Percentiles rank a stretch among this genome's conserved stretches.
Conservation (phyloP, 2,797 vertebrate genomes). For the Silurus aristotelis region DNA sequence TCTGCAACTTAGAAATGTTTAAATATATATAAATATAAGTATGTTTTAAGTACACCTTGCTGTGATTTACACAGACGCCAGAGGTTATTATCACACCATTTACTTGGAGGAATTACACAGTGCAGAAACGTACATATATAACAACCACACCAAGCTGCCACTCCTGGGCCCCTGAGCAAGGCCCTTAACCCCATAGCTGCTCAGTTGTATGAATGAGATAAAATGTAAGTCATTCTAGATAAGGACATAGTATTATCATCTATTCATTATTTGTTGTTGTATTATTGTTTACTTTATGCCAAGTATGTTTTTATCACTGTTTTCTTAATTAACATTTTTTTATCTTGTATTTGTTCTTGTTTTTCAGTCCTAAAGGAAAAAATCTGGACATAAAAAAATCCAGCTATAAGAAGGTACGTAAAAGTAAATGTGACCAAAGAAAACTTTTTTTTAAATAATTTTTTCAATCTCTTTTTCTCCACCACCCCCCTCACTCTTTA, state of each 20-base stretch:
- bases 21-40: no score
- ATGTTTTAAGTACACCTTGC: not conserved
- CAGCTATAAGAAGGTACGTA: slow-evolving; percentile 93
- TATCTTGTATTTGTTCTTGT: slow-evolving; percentile 6
- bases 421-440: not conserved
- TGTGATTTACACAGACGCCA: not conserved
- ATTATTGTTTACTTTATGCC: not conserved
- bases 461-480: no score
- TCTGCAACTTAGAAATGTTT: no score
- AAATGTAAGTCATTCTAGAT: no score
- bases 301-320: not conserved
- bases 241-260: not conserved
- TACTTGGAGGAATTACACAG: not conserved
- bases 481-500: no score
- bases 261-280: not conserved
- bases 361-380: slow-evolving; percentile 82
- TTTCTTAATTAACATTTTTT: not conserved
- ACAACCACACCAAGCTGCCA: no score
- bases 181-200: no score
- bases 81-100: not conserved
- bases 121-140: not conserved
- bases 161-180: no score
- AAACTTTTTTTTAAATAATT: no score
- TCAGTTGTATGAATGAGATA: no score
- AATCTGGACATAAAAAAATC: slow-evolving; percentile 95